Evolutionary conservation across 2,113 vertebrate species (phyloP).

Genomic region (Taurulus bubalis): DNA sequence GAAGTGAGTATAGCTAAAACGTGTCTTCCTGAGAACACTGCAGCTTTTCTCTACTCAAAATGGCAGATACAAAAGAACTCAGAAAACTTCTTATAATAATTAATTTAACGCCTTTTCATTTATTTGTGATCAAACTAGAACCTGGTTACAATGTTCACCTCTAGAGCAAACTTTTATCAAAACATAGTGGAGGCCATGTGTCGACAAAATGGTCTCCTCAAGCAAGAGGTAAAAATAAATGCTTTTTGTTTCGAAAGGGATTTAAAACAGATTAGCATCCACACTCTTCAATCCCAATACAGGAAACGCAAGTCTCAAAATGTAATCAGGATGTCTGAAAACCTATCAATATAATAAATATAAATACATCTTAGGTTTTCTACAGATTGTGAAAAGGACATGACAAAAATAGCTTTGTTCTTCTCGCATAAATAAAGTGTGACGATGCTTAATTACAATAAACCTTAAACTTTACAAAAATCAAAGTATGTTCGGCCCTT

Average conservation of each 20-base stretch:
- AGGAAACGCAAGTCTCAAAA: conserved; percentile 17
- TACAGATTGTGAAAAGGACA: conserved; percentile 69
- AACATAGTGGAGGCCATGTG: conserved; percentile 15
- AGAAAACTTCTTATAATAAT: conserved; percentile 8
- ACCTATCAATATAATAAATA: conserved; percentile 76
- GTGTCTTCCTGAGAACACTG: background rate
- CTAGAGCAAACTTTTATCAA: conserved; percentile 32
- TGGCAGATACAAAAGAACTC: background rate
- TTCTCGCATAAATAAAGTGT: conserved; percentile 77
- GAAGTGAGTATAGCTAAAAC: background rate
- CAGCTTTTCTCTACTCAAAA: background rate
- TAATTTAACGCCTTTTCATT: conserved; percentile 7
- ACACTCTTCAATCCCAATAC: conserved; percentile 1
- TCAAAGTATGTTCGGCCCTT: conserved; percentile 32
- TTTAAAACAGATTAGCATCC: conserved; percentile 5
- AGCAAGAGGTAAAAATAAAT: conserved; percentile 40
- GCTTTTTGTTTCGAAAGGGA: conserved; percentile 42
- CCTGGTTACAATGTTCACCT: conserved; percentile 38
- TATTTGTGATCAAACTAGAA: conserved; percentile 48
- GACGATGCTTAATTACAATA: conserved; percentile 63
- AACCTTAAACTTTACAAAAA: conserved; percentile 42
- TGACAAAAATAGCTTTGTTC: conserved; percentile 76
- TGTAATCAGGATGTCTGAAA: conserved; percentile 44
- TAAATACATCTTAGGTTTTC: conserved; percentile 76
- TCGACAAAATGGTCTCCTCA: conserved; percentile 15